phyloP scores from a whole-genome alignment of 2,113 vertebrate genomes.

The Himantopus leucocephalus region DNA sequence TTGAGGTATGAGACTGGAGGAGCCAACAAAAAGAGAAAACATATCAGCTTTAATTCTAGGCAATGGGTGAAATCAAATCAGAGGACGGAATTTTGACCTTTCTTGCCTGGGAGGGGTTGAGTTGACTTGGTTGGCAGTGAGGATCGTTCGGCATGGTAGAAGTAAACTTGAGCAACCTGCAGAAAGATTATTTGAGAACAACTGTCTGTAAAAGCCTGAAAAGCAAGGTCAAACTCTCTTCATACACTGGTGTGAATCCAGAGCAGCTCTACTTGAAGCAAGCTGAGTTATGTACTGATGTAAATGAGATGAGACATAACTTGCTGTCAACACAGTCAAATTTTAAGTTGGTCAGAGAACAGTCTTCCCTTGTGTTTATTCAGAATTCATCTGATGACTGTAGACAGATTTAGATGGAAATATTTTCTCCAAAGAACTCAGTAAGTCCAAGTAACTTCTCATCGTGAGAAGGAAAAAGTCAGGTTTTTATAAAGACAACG shows the following conservation, averaged over 20 bases:
- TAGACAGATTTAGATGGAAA: constrained; percentile 32
- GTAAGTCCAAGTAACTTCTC: neutral
- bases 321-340: constrained; percentile 47
- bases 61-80: neutral
- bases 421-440: neutral
- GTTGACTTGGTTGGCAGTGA: neutral
- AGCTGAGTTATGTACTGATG: neutral
- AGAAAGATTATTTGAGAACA: neutral
- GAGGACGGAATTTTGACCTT: neutral
- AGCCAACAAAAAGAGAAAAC: neutral
- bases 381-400: constrained; percentile 23
- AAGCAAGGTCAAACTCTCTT: neutral
- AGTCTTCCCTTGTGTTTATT: constrained; percentile 4
- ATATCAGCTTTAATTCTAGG: neutral
- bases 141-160: neutral
- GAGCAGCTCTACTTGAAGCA: neutral
- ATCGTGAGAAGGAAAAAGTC: neutral
- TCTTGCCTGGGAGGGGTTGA: neutral
- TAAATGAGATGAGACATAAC: constrained; percentile 42
- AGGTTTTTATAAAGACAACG: neutral
- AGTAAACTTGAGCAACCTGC: neutral
- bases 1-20: neutral
- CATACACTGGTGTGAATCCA: neutral
- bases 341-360: constrained; percentile 47
- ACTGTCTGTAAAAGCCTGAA: neutral